Percentiles rank a stretch among this genome's conserved stretches.
Evolutionary conservation across 2,797 vertebrate species (phyloP).

Genomic region (Melanotaenia pygmaea): DNA sequence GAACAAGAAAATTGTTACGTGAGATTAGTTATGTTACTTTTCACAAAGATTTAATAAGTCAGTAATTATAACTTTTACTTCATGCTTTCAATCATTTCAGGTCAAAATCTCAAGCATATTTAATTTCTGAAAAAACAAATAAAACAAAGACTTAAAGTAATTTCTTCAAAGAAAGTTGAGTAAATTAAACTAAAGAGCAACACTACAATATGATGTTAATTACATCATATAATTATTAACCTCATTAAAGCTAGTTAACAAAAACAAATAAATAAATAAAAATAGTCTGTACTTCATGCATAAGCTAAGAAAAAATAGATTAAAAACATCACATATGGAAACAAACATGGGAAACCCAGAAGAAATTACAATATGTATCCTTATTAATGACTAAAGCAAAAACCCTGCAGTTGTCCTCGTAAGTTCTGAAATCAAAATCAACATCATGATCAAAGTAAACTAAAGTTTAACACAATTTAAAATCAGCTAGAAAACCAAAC

Average conservation of each 20-base stretch:
- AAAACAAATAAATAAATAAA: not conserved
- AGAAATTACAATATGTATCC: not conserved
- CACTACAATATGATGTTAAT: not conserved
- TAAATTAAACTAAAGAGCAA: not conserved
- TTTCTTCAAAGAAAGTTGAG: not conserved
- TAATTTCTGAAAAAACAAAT: not conserved
- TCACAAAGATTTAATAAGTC: not conserved
- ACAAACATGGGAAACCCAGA: not conserved
- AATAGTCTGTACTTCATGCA: not conserved
- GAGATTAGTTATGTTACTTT: too few species aligned
- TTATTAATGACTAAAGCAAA: not conserved
- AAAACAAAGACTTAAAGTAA: not conserved
- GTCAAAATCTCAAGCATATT: too few species aligned
- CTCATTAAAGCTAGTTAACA: too few species aligned
- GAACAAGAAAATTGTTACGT: not conserved
- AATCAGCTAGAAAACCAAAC: not conserved
- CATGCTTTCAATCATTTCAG: too few species aligned
- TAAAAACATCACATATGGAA: too few species aligned
- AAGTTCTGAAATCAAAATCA: not conserved
- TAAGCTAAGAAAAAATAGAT: not conserved
- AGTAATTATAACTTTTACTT: too few species aligned
- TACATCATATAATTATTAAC: too few species aligned
- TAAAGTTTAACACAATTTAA: not conserved
- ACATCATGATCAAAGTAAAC: not conserved
- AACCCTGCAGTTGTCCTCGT: not conserved